These are phyloP conservation scores for Sebastes oblongus DNA, from an alignment of 2,797 vertebrate genomes.

Conservation along the genomic window DNA sequence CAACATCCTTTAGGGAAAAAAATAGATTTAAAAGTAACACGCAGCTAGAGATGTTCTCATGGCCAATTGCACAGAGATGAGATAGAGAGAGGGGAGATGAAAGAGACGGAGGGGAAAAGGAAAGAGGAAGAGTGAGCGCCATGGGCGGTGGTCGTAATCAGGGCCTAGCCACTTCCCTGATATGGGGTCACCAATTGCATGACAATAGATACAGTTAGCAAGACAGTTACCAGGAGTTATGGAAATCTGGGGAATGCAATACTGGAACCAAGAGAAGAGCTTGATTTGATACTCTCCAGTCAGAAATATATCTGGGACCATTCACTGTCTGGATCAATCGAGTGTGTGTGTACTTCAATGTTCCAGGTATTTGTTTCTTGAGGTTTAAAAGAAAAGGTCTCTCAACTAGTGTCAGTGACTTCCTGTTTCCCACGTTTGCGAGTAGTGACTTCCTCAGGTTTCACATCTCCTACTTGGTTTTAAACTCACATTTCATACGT, in stretches of 20 bases:
- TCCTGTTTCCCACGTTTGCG: neutral
- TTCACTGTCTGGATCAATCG: neutral
- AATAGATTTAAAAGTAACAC: conserved; percentile 62
- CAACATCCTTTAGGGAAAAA: conserved; percentile 64
- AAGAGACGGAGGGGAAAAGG: conserved; percentile 24
- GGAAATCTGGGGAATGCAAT: conserved; percentile 66
- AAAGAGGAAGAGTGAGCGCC: conserved; percentile 63
- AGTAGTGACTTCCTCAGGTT: conserved; percentile 84
- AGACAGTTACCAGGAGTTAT: conserved; percentile 70
- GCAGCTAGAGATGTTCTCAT: conserved; percentile 70
- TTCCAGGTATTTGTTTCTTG: conserved; percentile 1
- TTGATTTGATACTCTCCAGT: neutral
- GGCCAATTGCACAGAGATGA: conserved; percentile 64
- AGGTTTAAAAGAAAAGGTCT: neutral
- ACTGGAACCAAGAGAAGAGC: conserved; percentile 15
- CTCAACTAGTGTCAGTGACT: neutral
- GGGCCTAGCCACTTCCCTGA: conserved; percentile 76
- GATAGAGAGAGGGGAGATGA: conserved; percentile 22
- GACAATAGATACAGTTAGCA: conserved; percentile 79
- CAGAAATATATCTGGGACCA: neutral
- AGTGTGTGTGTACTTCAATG: neutral
- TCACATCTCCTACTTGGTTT: conserved; percentile 86
- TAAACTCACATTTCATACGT: conserved; percentile 87
- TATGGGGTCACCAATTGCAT: conserved; percentile 72
- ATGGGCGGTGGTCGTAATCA: conserved; percentile 73